Base-by-base conservation (phyloP, 92 coral and sea anemone genomes). In the Palythoa grandiflora region DNA sequence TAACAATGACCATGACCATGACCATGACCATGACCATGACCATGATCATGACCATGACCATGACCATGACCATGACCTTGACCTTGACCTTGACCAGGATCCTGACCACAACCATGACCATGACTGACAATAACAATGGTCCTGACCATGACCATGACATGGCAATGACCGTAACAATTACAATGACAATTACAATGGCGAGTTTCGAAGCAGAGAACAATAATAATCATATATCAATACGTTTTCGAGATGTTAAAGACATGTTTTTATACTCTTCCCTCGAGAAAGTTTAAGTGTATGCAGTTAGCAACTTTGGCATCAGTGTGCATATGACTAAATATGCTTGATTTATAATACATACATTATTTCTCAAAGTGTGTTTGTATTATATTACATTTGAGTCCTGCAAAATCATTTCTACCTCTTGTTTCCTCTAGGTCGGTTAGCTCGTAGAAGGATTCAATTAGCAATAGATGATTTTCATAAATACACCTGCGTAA, bases 401-500 rank as follows among this genome's bases (percentile, higher is more conserved):
- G 17, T 59, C 19, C 65, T 10, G 10, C 19, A 14, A 59, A 4
- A 10, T 59, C 19, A 59, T 13, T 10, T 17, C 17, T 59, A 13
- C 19, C 19, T 59, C 13, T 11, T 13, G 19, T 59, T 10, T 38
- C 39, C 12, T 70, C 40, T 37, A 89, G 90, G 85, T 66, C 11
- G 3, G 13, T 74, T 68, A 53, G 93, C 96, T 28, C 85, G 79
- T 28, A 63, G 36, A 5, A 90, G 93, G 19, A 85, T 97, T 7
- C 12, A 38, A 5, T 72, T 85, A 5, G 98, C 99, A 38, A 87
- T 97, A 3, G 51, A 40, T 2, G 77, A 93, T 36, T 97, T 83
- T 91, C 17, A 88, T 44, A 61, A 71, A 12, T 97, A 77, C 80
- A 95, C 99, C 35, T 95, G 99, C 59, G 90, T 97, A 52, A 86